These are phyloP conservation scores for Linnaemya tessellans DNA, from an alignment of 2,888 invertebrate genomes.

Conservation along the genomic window DNA sequence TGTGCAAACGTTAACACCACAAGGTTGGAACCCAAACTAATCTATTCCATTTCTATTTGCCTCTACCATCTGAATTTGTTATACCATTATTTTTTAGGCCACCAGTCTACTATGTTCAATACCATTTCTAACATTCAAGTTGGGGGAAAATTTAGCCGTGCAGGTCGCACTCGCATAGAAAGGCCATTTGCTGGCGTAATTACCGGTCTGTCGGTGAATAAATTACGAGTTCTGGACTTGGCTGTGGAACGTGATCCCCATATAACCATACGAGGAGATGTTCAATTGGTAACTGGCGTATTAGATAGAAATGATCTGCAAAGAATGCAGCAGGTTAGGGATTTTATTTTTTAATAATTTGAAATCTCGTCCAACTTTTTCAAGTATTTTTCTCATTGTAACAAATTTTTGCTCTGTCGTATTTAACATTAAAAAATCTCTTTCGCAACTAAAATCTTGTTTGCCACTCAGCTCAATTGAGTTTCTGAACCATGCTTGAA, in stretches of 20 bases:
- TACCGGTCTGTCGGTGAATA: constrained; percentile 95
- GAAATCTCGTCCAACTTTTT: constrained; percentile 81
- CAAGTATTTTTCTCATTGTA: constrained; percentile 82
- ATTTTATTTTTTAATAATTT: constrained; percentile 83
- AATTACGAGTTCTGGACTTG: constrained; percentile 91
- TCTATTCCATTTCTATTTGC: not conserved
- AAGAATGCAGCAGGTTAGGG: constrained; percentile 93
- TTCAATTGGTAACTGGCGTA: constrained; percentile 89
- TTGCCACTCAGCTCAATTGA: constrained; percentile 69
- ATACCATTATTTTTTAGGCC: constrained; percentile 84
- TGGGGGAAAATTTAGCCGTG: constrained; percentile 88
- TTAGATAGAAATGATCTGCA: constrained; percentile 91
- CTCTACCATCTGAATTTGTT: not conserved
- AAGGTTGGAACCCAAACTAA: constrained; percentile 85
- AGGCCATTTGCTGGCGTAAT: constrained; percentile 94
- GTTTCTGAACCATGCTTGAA: constrained; percentile 73
- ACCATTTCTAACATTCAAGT: constrained; percentile 94
- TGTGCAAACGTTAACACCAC: constrained; percentile 92
- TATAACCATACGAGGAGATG: constrained; percentile 91
- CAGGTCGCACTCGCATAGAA: constrained; percentile 87
- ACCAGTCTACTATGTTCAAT: constrained; percentile 94
- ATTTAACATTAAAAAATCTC: constrained; percentile 74
- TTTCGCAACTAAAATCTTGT: constrained; percentile 77
- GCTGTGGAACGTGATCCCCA: constrained; percentile 92
- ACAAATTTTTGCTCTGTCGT: constrained; percentile 76